Evolutionary conservation across 2,113 vertebrate species (phyloP), one percentile per base, ranked within the genome.

Genomic region (Lynx canadensis): DNA sequence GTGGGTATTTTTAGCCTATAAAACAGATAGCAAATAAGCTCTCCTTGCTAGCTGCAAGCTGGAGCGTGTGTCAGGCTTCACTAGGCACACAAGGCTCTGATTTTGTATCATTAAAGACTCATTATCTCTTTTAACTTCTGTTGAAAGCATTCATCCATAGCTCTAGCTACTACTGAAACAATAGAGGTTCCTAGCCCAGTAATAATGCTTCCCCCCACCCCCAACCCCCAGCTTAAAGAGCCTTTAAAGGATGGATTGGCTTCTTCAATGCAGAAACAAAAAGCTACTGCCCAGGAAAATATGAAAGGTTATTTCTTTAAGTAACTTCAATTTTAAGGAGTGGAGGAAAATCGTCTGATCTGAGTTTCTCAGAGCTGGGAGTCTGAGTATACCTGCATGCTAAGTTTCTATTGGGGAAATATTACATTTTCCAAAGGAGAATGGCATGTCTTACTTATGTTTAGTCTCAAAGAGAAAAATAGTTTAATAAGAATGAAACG

Each of bases 81-180:
- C 95, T 97, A 98, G 98, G 95, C 98, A 98, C 98, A 98, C 98
- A 97, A 98, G 97, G 97, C 98, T 98, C 97, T 98, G 98, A 97
- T 98, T 99, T 98, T 98, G 95, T 98, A 96, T 98, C 98, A 98
- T 98, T 99, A 99, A 98, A 98, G 98, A 97, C 98, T 98, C 98
- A 98, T 99, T 99, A 98, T 98, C 98, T 98, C 98, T 99, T 98
- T 99, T 98, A 99, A 98, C 98, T 99, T 98, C 98, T 98, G 97
- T 98, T 98, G 98, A 98, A 99, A 98, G 97, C 98, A 98, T 98
- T 99, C 98, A 98, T 98, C 98, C 98, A 98, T 98, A 98, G 97
- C 97, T 91, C 97, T 95, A 98, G 97, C 97, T 98, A 98, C 97
- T 97, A 94, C 94, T 98, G 97, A 98, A 98, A 98, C 97, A 98